Evolutionary conservation across 2,888 invertebrate genomes (phyloP), one percentile per base, ranked within the genome.

Genomic region (Pelosia muscerda): DNA sequence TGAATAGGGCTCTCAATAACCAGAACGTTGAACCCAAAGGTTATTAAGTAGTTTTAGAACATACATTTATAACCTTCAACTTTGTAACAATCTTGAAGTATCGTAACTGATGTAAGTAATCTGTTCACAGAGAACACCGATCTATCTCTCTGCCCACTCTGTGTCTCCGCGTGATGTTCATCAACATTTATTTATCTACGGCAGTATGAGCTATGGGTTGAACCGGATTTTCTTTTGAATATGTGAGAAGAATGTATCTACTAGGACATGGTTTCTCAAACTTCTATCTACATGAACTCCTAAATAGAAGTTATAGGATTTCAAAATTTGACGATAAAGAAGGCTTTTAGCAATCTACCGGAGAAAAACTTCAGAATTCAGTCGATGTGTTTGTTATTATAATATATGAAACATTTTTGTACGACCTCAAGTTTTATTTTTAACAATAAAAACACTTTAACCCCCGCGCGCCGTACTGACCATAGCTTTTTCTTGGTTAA

Each of bases 71-170:
- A 25, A 25, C 25, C 55, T 55, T 25, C 55, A 55, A 55, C 13
- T 55, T 19, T 15, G 25, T 25, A 19, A 26, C 11, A 55, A 26
- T 57, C n/a, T 19, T 11, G 28, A 25, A 11, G 49, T 3, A 53
- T 28, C 13, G 62, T 53, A 42, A 64, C 56, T 64, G 56, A 64
- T 57, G 56, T 15, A 13, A 25, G 38, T 28, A 57, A 64, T 57
- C 26, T 38, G 42, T 64, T 34, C 34, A 22, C 19, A 42, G 11
- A 42, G 5, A 23, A 34, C 10, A 54, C 55, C 34, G 31, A 63
- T 56, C 28, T 53, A 63, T 56, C 28, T 53, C 1, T 28, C 62
- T 53, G 11, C 55, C 22, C 55, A 34, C 31, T 19, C 15, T 22
- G 22, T 11, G 34, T 31, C 19, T 38, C 25, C 4, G 31, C 31